These are phyloP conservation scores for Morinoia aosen DNA, from an alignment of 2,888 invertebrate species.

Conservation along the genomic window DNA sequence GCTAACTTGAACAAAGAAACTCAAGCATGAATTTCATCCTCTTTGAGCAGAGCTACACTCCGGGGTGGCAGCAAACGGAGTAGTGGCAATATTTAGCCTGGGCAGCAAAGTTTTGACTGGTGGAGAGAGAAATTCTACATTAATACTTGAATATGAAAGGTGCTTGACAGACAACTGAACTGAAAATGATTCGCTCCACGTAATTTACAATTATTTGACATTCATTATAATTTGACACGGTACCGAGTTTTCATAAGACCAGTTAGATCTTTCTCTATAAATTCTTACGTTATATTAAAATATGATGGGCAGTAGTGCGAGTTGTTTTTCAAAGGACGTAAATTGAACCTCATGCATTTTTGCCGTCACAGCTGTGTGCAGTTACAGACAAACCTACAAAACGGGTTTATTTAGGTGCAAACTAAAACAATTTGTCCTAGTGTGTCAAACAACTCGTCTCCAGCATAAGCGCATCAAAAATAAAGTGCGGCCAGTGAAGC, in stretches of 20 bases:
- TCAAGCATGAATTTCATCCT: not conserved
- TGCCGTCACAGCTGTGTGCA: too few relatives aligned
- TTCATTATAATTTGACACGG: not conserved
- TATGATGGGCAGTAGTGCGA: too few relatives aligned
- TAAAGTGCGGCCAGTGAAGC: too few relatives aligned
- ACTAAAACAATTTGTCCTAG: too few relatives aligned
- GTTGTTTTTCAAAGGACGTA: too few relatives aligned
- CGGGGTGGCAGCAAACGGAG: not conserved
- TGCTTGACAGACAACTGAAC: not conserved
- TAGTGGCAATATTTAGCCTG: not conserved
- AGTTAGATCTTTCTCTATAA: not conserved
- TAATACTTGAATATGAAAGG: not conserved
- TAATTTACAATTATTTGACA: not conserved
- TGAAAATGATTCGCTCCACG: not conserved
- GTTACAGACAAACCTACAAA: too few relatives aligned
- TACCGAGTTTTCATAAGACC: not conserved
- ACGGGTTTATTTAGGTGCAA: too few relatives aligned
- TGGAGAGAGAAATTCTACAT: not conserved
- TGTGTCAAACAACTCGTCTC: too few relatives aligned
- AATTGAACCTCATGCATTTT: too few relatives aligned
- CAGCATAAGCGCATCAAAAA: too few relatives aligned
- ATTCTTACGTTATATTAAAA: too few relatives aligned
- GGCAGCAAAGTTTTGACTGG: not conserved
- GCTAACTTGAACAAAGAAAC: not conserved
- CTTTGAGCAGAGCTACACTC: not conserved